Conservation (phyloP, 2,888 invertebrate species). For the Lymantria monacha region DNA sequence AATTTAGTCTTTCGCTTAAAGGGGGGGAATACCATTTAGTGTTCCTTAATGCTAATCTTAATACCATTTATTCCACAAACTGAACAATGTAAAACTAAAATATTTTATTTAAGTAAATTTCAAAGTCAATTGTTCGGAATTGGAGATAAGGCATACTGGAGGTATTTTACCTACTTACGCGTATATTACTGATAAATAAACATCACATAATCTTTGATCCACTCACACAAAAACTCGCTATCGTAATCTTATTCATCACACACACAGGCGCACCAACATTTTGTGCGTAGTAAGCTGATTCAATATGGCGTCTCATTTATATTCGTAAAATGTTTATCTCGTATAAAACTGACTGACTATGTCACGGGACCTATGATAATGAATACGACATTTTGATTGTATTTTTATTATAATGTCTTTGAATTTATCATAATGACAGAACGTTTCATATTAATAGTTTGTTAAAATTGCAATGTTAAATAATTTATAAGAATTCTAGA, state of each 20-base stretch:
- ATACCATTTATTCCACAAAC: no score
- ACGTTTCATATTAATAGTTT: background rate
- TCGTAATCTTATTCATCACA: conserved; percentile 27
- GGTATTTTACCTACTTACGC: conserved; percentile 14
- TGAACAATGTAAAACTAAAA: no score
- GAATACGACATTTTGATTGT: conserved; percentile 9
- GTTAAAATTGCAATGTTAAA: no score
- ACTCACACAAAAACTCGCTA: conserved; percentile 32
- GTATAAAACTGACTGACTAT: conserved; percentile 9
- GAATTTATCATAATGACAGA: background rate
- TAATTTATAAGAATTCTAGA: no score
- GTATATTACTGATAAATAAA: conserved; percentile 1
- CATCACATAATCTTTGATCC: conserved; percentile 37
- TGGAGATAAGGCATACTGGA: no score
- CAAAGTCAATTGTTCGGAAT: no score
- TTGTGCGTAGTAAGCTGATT: conserved; percentile 54
- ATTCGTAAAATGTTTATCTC: conserved; percentile 46
- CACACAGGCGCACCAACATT: conserved; percentile 27
- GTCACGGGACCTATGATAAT: conserved; percentile 10
- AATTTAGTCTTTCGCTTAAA: no score
- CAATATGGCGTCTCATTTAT: conserved; percentile 44
- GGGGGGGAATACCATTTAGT: no score
- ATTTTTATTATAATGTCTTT: background rate
- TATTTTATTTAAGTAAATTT: no score
- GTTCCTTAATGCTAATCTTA: no score